Base-by-base conservation (phyloP, 2,113 vertebrate species). In the Xenus cinereus region DNA sequence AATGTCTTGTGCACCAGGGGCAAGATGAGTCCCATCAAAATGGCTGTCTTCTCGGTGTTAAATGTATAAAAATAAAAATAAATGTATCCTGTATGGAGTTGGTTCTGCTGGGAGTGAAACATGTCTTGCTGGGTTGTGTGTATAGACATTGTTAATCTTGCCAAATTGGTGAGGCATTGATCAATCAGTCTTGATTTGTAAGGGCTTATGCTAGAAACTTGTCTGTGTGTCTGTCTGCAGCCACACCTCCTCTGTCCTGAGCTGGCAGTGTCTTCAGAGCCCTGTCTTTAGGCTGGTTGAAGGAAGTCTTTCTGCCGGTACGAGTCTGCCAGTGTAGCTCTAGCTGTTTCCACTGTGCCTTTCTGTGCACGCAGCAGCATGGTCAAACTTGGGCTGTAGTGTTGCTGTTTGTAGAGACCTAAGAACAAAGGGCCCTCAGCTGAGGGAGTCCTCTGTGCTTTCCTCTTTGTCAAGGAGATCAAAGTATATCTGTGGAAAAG, bases 21-120 rank as follows among this genome's bases (percentile, higher is more conserved):
- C 92, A 71, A 66, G 74, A 91, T 37, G 66, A 80, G 30, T 91
- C 87, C 41, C 12, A 66, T 87, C 46, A 54, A 62, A 85, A 28
- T 14, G 64, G 18, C 79, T 93, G 68, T 91, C 71, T 37, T 87
- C 60, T 68, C 0, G 11, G 54, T 93, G 74, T 90, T 95, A 85
- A 80, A 82, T 93, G 27, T 90, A n/a, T 50, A 86, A 91, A 89
- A 91, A 87, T 86, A 87, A 93, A 69, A 97, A 92, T 84, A 95
- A 95, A 96, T 87, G 46, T 71, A 60, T 84, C 78, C 83, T 79
- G 6, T 45, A 56, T 76, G 80, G 48, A 95, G 23, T 19, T 84
- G 63, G 8, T 78, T 87, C 45, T 87, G 12, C 53, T 93, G 82
- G 30, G 33, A 71, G 43, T 90, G 19, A 4, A 2, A 39, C 3